Conservation (phyloP, 1,140 invertebrate species). For the Drosophila tropicalis region DNA sequence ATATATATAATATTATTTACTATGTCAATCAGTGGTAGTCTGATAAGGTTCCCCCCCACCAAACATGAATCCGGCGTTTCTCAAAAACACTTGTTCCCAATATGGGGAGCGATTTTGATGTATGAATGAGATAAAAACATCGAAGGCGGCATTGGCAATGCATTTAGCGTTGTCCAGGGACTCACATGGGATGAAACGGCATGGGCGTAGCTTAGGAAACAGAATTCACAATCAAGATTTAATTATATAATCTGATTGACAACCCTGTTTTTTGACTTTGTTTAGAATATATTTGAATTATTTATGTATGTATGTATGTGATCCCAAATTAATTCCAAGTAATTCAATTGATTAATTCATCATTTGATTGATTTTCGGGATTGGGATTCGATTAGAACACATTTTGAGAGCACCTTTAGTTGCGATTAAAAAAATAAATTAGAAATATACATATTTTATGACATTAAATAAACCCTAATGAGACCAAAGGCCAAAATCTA, state of each 20-base stretch:
- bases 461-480: not conserved
- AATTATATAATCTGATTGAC: too few species aligned
- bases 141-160: conserved; percentile 15
- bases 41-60: conserved; percentile 30
- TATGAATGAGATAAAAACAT: conserved; percentile 23
- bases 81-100: conserved; percentile 36
- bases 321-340: too few species aligned
- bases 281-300: too few species aligned
- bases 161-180: conserved; percentile 2
- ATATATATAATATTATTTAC: conserved; percentile 4
- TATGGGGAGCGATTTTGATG: conserved; percentile 23
- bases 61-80: conserved; percentile 30
- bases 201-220: not conserved
- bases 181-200: not conserved
- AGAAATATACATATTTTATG: not conserved
- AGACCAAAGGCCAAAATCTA: not conserved
- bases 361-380: too few species aligned
- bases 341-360: too few species aligned
- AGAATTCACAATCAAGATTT: too few species aligned
- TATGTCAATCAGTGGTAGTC: conserved; percentile 1
- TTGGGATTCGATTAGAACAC: too few species aligned
- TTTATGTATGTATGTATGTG: too few species aligned
- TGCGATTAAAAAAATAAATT: too few species aligned
- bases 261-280: too few species aligned
- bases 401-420: too few species aligned